Conservation (phyloP, 30 jellyfish, hydroid and myxozoan genomes). For the Aurelia sp. region DNA sequence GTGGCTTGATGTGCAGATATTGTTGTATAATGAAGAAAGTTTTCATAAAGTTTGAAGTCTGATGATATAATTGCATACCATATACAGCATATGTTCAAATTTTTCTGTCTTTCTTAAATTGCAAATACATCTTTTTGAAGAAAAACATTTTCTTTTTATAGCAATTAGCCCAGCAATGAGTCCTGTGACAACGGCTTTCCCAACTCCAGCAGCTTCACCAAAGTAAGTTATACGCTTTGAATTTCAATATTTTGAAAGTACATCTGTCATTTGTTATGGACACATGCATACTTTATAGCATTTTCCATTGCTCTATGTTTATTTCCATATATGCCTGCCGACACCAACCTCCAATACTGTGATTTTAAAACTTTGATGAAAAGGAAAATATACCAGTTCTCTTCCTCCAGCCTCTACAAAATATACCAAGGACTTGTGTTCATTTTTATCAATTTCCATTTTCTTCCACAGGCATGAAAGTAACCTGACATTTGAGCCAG, state of each 20-base stretch:
- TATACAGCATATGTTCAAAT: background rate
- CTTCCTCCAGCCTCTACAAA: no score
- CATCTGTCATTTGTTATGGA: background rate
- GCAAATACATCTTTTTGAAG: background rate
- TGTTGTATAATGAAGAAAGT: background rate
- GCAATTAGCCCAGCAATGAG: conserved; percentile 69
- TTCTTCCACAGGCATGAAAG: background rate
- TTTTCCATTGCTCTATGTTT: no score
- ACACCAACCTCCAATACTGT: no score
- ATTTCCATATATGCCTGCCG: no score
- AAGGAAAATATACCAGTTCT: no score
- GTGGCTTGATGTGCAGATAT: no score
- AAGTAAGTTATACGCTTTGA: conserved; percentile 36
- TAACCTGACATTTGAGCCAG: background rate
- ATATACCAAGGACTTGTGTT: background rate
- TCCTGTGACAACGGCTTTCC: conserved; percentile 62
- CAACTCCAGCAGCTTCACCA: conserved; percentile 86
- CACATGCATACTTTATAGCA: no score
- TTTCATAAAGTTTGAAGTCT: background rate
- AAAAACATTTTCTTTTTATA: background rate
- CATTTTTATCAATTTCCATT: background rate
- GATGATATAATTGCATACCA: background rate
- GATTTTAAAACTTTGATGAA: no score
- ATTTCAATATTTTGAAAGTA: no score
- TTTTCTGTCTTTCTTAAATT: background rate